phyloP scores from a whole-genome alignment of 1,140 invertebrate species.

The Drosophila baimaii region DNA sequence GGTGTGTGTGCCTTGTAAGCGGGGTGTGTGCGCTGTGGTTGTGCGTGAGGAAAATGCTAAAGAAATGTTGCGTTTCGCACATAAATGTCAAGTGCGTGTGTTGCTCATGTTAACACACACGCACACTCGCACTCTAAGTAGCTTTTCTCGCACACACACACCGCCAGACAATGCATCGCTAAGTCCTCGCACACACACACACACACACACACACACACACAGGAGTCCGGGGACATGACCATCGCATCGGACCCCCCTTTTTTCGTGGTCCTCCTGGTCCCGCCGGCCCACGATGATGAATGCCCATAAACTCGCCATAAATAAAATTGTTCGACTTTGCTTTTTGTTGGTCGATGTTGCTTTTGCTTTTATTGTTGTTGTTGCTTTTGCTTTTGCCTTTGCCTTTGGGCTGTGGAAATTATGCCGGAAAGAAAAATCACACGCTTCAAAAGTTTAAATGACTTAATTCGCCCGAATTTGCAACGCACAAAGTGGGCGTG shows the following conservation, averaged over 20 bases:
- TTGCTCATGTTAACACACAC: slow-evolving; percentile 57
- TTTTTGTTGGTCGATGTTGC: slow-evolving; percentile 23
- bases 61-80: slow-evolving; percentile 65
- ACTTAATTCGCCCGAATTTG: slow-evolving; percentile 74
- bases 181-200: slow-evolving; percentile 39
- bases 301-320: slow-evolving; percentile 79
- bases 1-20: too few relatives aligned
- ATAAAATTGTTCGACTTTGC: slow-evolving; percentile 69
- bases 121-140: slow-evolving; percentile 63
- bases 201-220: background rate
- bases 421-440: slow-evolving; percentile 75
- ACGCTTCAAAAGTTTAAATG: slow-evolving; percentile 79
- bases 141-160: slow-evolving; percentile 43
- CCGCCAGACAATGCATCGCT: slow-evolving; percentile 30
- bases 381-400: slow-evolving; percentile 21
- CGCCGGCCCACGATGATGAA: slow-evolving; percentile 61
- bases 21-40: slow-evolving; percentile 20
- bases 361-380: background rate
- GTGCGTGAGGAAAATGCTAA: slow-evolving; percentile 71
- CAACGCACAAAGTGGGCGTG: slow-evolving; percentile 22
- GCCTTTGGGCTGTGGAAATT: slow-evolving; percentile 52
- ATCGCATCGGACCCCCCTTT: slow-evolving; percentile 8
- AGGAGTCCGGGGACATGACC: slow-evolving; percentile 49
- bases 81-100: slow-evolving; percentile 81
- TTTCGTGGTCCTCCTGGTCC: background rate